Base-by-base conservation (phyloP, 2,113 vertebrate genomes). In the Isichthys henryi region DNA sequence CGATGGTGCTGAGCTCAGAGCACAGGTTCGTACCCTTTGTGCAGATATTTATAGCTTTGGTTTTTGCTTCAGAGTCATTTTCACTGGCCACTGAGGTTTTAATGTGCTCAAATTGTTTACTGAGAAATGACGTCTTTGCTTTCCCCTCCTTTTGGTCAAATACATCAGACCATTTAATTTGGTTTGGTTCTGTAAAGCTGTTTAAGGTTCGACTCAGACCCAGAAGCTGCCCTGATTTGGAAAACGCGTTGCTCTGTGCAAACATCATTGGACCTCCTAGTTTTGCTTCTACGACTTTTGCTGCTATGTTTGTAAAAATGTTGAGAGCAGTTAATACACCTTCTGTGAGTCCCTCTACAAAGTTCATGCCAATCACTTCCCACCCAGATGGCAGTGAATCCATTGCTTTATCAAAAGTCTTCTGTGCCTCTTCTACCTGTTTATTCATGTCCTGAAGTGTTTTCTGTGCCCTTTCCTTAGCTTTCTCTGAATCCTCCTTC, bases 331-430 rank as follows among this genome's bases (percentile, higher is more conserved):
- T 9, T 23, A 52, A 7, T 49, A 5, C 39, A 15, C 43, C 6
- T 27, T 7, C 5, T 49, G 48, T 77, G 0, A 92, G 0, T 0
- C 88, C 89, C 46, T 56, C 53, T 49, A 87, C 91, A 21, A 92
- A 1, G 27, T 93, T 88, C 91, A 93, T 91, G 15, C 87, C 91
- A 0, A 93, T 15, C 0, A 56, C 45, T 31, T 90, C 43, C 92
- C 92, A 93, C 56, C 56, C 56, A n/a, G 56, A 58, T 23, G 56
- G 21, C 56, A 58, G 56, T 7, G 56, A 58, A 58, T 58, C 56
- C 56, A 58, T 58, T 23, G 56, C 56, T 58, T 1, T 58, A 23
- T 58, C 21, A 58, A 58, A 58, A 8, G 5, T 58, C 6, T 58
- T 7, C 7, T 58, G 56, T 58, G 56, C 21, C 1, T 58, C 56